Base-by-base conservation (phyloP, 2,888 invertebrate species). In the Sphaerophoria rueppellii region DNA sequence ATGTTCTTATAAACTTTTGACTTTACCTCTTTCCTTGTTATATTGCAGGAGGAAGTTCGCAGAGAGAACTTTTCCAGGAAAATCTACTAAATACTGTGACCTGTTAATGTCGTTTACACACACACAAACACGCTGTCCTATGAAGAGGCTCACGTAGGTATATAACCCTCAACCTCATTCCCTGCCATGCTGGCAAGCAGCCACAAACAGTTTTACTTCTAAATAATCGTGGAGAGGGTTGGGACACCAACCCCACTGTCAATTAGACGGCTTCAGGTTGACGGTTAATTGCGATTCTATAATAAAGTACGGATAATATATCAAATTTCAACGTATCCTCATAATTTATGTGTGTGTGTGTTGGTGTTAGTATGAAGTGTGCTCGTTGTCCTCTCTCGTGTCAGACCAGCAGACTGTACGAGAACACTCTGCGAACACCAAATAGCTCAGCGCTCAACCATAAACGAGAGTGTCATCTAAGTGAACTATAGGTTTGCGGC, bases 271-370 rank as follows among this genome's bases (percentile, higher is more conserved):
- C 83, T 83, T 83, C 80, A 57, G 83, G 80, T 76, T 83, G 83
- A 80, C 75, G 80, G 75, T 83, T 83, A 80, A 83, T 83, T 83
- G 83, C 83, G 67, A 76, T 80, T 83, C 83, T 76, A 80, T 75
- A 83, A 72, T 79, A 72, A 76, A 75, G 72, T 75, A 55, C 35
- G 72, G 80, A 83, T 76, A 75, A 80, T 83, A 76, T 83, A 75
- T 80, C 75, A 83, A 80, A 80, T 83, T 80, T 80, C 80, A 60
- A 61, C 43, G 75, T 80, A 54, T 83, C 80, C 83, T 80, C 72
- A 71, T 69, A 76, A 72, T 76, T 80, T 72, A 71, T 76, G 37
- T 40, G 71, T 32, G 55, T 55, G 52, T 16, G 37, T 34, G 35
- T 32, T n/a, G 14, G 43, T 43, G 50, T 54, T 14, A 57, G 61